phyloP scores from a whole-genome alignment of 2,888 invertebrate genomes.

The Eupithecia subumbrata region DNA sequence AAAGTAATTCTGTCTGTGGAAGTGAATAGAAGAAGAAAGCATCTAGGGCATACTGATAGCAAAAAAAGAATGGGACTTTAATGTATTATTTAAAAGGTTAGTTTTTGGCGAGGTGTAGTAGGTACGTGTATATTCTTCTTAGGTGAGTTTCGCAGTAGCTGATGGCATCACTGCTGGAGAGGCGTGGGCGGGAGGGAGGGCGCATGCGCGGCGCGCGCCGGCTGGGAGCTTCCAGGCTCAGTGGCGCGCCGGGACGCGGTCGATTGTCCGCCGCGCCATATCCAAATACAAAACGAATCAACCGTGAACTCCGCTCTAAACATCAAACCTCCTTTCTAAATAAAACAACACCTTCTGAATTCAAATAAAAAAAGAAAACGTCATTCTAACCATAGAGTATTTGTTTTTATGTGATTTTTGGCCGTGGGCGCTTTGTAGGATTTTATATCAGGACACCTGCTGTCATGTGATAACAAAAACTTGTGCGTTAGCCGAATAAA shows the following conservation, averaged over 20 bases:
- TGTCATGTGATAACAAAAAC: slow-evolving; percentile 61
- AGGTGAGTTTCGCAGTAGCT: slow-evolving; percentile 35
- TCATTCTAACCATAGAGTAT: background rate
- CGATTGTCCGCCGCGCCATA: slow-evolving; percentile 72
- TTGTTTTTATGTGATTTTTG: slow-evolving; percentile 21
- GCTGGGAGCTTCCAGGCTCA: slow-evolving; percentile 74
- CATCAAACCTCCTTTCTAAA: slow-evolving; percentile 32
- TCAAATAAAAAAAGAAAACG: slow-evolving; percentile 12
- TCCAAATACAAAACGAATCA: slow-evolving; percentile 52
- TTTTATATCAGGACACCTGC: slow-evolving; percentile 49
- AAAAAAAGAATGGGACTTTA: background rate
- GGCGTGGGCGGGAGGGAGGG: slow-evolving; percentile 53
- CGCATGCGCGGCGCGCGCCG: slow-evolving; percentile 71
- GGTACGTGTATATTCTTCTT: background rate
- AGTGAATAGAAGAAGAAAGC: background rate
- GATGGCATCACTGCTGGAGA: slow-evolving; percentile 40
- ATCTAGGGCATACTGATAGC: background rate
- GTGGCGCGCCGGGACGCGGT: slow-evolving; percentile 81
- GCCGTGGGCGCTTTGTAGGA: slow-evolving; percentile 25
- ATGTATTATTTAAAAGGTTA: background rate
- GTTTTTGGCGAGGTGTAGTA: background rate
- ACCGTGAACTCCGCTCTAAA: slow-evolving; percentile 59
- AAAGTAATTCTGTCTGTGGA: background rate
- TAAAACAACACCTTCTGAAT: slow-evolving; percentile 22
- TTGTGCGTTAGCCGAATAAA: slow-evolving; percentile 39